phyloP scores from a whole-genome alignment of 92 coral and sea anemone genomes.

The Parazoanthus darwini region DNA sequence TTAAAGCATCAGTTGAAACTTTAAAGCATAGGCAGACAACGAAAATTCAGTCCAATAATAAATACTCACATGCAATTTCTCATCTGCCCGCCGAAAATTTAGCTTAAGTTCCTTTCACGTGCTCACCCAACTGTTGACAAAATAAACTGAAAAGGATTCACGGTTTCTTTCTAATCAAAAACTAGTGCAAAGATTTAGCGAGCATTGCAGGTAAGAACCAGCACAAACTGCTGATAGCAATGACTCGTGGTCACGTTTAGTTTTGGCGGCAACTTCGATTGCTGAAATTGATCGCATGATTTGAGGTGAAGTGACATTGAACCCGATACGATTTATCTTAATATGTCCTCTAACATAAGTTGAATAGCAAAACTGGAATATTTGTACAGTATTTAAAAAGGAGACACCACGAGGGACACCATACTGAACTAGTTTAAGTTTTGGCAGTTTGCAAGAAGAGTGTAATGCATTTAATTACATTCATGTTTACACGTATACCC shows the following conservation, averaged over 20 bases:
- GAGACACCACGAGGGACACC: not conserved
- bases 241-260: not conserved
- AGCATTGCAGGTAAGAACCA: not conserved
- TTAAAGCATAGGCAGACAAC: not conserved
- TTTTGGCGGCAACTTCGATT: not conserved
- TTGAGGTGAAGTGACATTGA: not conserved
- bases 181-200: not conserved
- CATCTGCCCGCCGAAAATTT: not conserved
- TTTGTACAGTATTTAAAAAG: not conserved
- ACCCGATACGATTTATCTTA: no score
- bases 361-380: not conserved
- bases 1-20: no score
- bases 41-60: no score
- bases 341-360: not conserved
- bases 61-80: not conserved
- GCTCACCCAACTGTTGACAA: not conserved
- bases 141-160: not conserved
- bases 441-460: not conserved
- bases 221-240: not conserved
- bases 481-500: not conserved
- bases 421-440: not conserved
- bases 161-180: no score
- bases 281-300: not conserved
- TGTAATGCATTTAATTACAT: no score
- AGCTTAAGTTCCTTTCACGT: not conserved